These are phyloP conservation scores for Chirona hameri DNA, from an alignment of 2,888 invertebrate species.

Conservation along the genomic window DNA sequence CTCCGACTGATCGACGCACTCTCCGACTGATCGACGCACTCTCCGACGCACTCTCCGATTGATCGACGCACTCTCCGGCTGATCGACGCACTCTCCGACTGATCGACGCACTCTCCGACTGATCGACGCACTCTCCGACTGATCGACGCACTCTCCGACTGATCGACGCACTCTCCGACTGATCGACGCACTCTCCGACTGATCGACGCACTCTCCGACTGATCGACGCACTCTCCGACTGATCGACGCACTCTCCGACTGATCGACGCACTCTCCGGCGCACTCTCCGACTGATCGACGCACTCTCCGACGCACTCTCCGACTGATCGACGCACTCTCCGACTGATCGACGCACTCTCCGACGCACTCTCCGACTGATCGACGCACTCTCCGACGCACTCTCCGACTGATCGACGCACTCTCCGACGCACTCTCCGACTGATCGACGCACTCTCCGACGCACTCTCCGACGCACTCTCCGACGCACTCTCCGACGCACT, in stretches of 20 bases:
- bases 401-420: conserved; percentile 58
- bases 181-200: too few species aligned
- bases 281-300: conserved; percentile 62
- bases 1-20: conserved; percentile 61
- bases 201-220: conserved; percentile 51
- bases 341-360: too few species aligned
- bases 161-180: conserved; percentile 51
- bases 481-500: conserved; percentile 52
- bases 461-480: too few species aligned
- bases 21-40: neutral
- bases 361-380: too few species aligned
- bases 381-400: conserved; percentile 48
- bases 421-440: conserved; percentile 48
- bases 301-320: conserved; percentile 45
- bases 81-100: conserved; percentile 51
- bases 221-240: too few species aligned
- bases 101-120: too few species aligned
- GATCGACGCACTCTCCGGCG: too few species aligned
- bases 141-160: too few species aligned
- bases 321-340: conserved; percentile 56
- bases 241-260: conserved; percentile 51
- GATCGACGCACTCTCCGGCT: too few species aligned
- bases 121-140: conserved; percentile 51
- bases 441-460: conserved; percentile 51
- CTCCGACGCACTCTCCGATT: conserved; percentile 50